Conservation (phyloP, 2,113 vertebrate species). For the Naja naja region DNA sequence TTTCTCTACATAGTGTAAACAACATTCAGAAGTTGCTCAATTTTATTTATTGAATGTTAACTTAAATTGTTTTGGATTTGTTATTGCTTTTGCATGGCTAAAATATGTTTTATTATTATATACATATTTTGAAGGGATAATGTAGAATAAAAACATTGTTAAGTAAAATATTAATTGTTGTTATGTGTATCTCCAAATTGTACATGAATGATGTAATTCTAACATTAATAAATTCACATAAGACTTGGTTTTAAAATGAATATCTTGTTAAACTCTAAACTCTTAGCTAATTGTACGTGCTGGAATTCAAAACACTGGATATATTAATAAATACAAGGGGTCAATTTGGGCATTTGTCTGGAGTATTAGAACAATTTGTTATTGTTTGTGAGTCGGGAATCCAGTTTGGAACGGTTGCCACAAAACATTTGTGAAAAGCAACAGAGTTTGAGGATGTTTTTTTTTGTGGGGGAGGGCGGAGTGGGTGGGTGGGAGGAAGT, state of each 20-base stretch:
- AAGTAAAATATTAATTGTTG: neutral
- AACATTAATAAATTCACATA: neutral
- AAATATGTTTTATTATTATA: neutral
- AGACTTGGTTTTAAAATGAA: neutral
- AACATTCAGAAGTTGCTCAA: neutral
- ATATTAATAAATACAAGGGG: neutral
- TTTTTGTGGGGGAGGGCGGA: neutral
- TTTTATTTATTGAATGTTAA: neutral
- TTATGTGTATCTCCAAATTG: neutral
- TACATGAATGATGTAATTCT: neutral
- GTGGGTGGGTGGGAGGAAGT: no score
- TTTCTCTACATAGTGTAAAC: neutral
- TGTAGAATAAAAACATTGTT: neutral
- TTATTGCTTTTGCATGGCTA: neutral
- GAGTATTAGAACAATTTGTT: neutral
- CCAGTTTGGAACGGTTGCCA: neutral
- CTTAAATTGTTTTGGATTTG: neutral
- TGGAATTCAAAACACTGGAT: neutral
- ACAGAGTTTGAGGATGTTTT: neutral
- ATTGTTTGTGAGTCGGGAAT: neutral
- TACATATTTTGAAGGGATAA: neutral
- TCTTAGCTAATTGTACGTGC: neutral
- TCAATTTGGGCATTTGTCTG: neutral
- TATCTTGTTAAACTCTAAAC: neutral
- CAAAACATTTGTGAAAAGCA: neutral